Evolutionary conservation across 2,888 invertebrate species (phyloP).

Genomic region (Trachelus iudaicus): DNA sequence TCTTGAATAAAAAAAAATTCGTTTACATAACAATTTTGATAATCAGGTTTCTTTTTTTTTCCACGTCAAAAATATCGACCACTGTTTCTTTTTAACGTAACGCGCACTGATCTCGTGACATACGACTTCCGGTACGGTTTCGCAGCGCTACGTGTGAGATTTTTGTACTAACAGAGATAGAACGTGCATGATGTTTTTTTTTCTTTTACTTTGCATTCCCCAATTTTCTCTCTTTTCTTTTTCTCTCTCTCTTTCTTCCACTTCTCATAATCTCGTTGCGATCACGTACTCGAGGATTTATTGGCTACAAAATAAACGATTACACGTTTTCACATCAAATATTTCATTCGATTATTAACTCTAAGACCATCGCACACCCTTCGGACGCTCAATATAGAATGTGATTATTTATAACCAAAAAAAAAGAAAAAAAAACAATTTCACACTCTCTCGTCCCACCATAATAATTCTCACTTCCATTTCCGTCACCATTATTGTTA

Average conservation of each 20-base stretch:
- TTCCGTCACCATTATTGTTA: background rate
- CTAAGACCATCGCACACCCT: background rate
- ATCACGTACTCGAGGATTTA: background rate
- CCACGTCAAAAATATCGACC: background rate
- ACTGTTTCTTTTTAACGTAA: background rate
- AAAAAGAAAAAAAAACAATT: background rate
- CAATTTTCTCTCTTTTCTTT: background rate
- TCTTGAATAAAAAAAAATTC: background rate
- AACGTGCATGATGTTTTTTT: background rate
- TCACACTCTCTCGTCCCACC: slow-evolving; percentile 10
- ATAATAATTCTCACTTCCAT: background rate
- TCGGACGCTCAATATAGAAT: background rate
- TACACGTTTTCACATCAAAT: slow-evolving; percentile 49
- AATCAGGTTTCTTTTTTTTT: background rate
- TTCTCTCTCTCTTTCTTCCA: slow-evolving; percentile 13
- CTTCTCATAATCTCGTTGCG: slow-evolving; percentile 4
- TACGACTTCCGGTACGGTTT: background rate
- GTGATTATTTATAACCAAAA: background rate
- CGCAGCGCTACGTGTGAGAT: background rate
- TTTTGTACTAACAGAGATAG: background rate
- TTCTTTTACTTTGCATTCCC: background rate
- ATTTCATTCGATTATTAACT: slow-evolving; percentile 20
- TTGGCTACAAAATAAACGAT: slow-evolving; percentile 52
- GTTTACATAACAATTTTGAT: background rate
- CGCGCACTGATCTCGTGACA: background rate